Percentiles rank a stretch among this genome's conserved stretches.
phyloP scores from a whole-genome alignment of 2,888 invertebrate genomes.

The Metacarcinus magister region DNA sequence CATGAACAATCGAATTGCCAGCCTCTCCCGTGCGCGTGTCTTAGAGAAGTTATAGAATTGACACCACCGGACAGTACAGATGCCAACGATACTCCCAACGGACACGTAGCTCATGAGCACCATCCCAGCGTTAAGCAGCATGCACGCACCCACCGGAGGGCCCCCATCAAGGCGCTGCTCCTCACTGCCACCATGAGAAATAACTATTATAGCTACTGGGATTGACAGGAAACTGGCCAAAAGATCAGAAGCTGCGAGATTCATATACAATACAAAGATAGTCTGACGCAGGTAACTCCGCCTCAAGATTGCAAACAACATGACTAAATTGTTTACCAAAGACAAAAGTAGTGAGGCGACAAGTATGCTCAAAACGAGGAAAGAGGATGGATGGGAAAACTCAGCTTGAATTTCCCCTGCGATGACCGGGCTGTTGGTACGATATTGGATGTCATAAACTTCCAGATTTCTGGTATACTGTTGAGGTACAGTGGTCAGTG shows the following conservation, averaged over 20 bases:
- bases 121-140: background rate
- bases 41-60: conserved; percentile 52
- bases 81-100: conserved; percentile 38
- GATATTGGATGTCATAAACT: background rate
- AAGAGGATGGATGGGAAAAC: background rate
- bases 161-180: background rate
- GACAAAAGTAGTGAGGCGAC: background rate
- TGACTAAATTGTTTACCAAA: background rate
- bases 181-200: background rate
- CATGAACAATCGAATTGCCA: conserved; percentile 22
- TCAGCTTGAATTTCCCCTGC: background rate
- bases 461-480: background rate
- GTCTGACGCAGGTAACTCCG: conserved; percentile 50
- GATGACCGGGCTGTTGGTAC: background rate
- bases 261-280: conserved; percentile 43
- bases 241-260: conserved; percentile 56
- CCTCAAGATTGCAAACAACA: background rate
- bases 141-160: background rate
- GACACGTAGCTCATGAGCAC: conserved; percentile 50
- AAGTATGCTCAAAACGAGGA: background rate
- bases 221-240: conserved; percentile 38
- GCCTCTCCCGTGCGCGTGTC: conserved; percentile 32
- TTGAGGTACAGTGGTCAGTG: background rate
- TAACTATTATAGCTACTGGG: background rate
- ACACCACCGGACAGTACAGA: conserved; percentile 34